Conservation (phyloP, 2,113 vertebrate species). For the Brevimyrus niger region DNA sequence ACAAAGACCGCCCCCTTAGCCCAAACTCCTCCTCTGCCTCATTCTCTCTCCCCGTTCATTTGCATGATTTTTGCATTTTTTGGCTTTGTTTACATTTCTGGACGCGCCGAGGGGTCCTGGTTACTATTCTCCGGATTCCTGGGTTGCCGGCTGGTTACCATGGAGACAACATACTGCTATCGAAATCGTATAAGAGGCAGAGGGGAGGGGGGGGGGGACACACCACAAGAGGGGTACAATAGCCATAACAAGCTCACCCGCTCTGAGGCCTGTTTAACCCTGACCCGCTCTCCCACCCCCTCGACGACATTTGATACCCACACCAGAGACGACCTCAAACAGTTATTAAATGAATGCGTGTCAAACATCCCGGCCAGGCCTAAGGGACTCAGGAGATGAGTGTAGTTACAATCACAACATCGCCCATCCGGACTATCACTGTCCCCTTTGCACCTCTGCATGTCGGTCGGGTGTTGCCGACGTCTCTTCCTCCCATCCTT, state of each 20-base stretch:
- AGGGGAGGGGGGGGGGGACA: background rate
- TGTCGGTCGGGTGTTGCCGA: background rate
- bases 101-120: background rate
- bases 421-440: background rate
- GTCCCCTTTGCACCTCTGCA: background rate
- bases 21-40: conserved; percentile 50
- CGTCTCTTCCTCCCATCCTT: background rate
- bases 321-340: background rate
- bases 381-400: background rate
- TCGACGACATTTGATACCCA: background rate
- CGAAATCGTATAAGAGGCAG: background rate
- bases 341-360: background rate
- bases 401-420: background rate
- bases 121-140: background rate
- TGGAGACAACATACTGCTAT: background rate
- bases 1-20: conserved; percentile 58
- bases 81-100: conserved; percentile 58
- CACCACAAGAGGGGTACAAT: background rate
- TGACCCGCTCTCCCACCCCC: background rate
- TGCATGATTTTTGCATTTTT: conserved; percentile 58
- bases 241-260: background rate
- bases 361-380: background rate
- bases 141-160: background rate
- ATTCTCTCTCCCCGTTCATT: conserved; percentile 56
- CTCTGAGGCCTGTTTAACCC: conserved; percentile 1